Base-by-base conservation (phyloP, 2,797 vertebrate species). In the Phrynocephalus forsythii region DNA sequence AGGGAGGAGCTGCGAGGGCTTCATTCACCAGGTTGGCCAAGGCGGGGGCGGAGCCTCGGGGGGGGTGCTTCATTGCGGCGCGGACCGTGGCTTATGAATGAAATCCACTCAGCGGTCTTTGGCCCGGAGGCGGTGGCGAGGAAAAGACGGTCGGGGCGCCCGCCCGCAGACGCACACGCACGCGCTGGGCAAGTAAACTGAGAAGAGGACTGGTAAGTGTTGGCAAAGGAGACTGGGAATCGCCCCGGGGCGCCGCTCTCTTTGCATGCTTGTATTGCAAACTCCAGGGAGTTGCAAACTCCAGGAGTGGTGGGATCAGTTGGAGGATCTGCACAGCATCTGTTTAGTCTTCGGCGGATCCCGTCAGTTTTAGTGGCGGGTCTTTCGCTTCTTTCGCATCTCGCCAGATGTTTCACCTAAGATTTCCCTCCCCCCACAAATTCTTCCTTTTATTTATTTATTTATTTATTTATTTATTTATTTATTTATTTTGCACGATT, bases 61-160 rank as follows among this genome's bases (percentile, higher is more conserved):
- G n/a, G 1, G 56, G 30, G n/a, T 77, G 85, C 68, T 52, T 18
- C 86, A 15, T n/a, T 33, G 80, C n/a, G 26, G 73, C 71, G 81
- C 69, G 48, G 72, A 30, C 10, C 3, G 28, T 28, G 18, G 67
- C 60, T 82, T 69, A 76, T 76, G 87, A 88, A 88, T 88, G 87
- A 44, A 78, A 48, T 20, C n/a, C 16, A 20, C 30, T 28, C n/a
- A 52, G 82, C 69, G 10, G 18, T 26, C 16, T 5, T 5, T 20
- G 6, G 26, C n/a, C 68, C 20, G 30, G 67, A 18, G 28, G 18
- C 13, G 60, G 22, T 4, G 38, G 68, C 24, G 16, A 22, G 38
- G 13, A 7, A 28, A 56, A 26, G n/a, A 68, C 69, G 28, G 69
- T 44, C 38, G 26, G 3, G 52, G 69, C 71, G 28, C 24, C 2